Evolutionary conservation across 2,113 vertebrate genomes (phyloP), one percentile per base, ranked within the genome.

Genomic region (Boulengeromyrus knoepffleri): DNA sequence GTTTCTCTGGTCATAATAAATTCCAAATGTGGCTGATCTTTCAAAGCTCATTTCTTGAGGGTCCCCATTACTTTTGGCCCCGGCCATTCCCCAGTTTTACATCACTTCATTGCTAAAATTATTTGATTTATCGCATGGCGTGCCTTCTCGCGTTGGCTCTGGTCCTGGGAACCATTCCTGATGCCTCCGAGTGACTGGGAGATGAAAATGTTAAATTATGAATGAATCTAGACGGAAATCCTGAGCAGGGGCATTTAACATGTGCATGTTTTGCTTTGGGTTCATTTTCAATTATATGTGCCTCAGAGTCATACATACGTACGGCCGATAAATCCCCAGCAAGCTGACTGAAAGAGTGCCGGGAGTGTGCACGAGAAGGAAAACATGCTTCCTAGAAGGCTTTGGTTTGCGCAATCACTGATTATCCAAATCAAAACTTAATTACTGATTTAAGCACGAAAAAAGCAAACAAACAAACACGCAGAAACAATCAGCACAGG

Each of bases 21-120:
- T 80, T 80, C 36, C 74, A 80, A 80, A 47, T 77, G 88, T 77
- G 58, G 46, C 84, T 27, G 84, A 86, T 86, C 88, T 77, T 66
- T 89, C 66, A 80, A 74, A 27, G 58, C 66, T 27, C 19, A 80
- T 89, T 74, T 74, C 88, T 77, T 46, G 21, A 83, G 88, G 88
- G 88, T 84, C 42, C 7, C 89, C 46, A 27, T 62, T 45, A 31
- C 84, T 36, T 31, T 84, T 85, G 80, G 89, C 70, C 47, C 31
- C 31, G 1, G 31, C 74, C 31, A 2, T 36, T 50, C 39, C 84
- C 56, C 24, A 46, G 47, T 47, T 62, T 86, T 45, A 49, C 56
- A 45, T 86, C 46, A 42, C 83, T 90, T 86, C 62, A 86, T 89
- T 13, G 21, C 53, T 90, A 27, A 85, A 86, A 90, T 90, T 12